phyloP scores from a whole-genome alignment of 2,113 vertebrate genomes.

The Prinia subflava region DNA sequence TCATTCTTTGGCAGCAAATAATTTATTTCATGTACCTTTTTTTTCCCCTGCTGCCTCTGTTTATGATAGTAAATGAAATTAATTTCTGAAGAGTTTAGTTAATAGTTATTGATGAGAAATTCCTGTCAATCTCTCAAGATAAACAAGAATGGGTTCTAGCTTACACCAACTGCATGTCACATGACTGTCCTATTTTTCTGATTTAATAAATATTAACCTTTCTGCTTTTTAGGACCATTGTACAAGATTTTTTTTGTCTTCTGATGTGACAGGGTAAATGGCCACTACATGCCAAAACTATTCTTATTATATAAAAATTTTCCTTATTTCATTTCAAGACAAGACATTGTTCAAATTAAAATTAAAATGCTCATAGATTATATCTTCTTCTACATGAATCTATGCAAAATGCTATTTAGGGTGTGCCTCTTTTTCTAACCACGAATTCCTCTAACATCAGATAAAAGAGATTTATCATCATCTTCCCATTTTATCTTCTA shows the following conservation, averaged over 20 bases:
- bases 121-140: background rate
- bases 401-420: slow-evolving; percentile 21
- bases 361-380: slow-evolving; percentile 24
- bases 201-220: slow-evolving; percentile 23
- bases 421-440: slow-evolving; percentile 36
- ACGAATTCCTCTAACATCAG: background rate
- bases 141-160: background rate
- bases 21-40: background rate
- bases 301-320: slow-evolving; percentile 21
- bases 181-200: background rate
- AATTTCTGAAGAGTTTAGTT: slow-evolving; percentile 16
- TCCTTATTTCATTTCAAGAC: slow-evolving; percentile 38
- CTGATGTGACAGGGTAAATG: background rate
- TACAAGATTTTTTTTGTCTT: background rate
- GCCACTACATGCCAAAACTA: background rate
- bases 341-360: slow-evolving; percentile 46
- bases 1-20: background rate
- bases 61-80: background rate
- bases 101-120: slow-evolving; percentile 3
- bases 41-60: background rate
- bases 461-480: slow-evolving; percentile 43
- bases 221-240: background rate
- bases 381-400: slow-evolving; percentile 33
- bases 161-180: background rate
- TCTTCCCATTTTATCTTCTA: slow-evolving; percentile 17